phyloP scores from a whole-genome alignment of 2,113 vertebrate genomes.

The Oenanthe oenanthe region DNA sequence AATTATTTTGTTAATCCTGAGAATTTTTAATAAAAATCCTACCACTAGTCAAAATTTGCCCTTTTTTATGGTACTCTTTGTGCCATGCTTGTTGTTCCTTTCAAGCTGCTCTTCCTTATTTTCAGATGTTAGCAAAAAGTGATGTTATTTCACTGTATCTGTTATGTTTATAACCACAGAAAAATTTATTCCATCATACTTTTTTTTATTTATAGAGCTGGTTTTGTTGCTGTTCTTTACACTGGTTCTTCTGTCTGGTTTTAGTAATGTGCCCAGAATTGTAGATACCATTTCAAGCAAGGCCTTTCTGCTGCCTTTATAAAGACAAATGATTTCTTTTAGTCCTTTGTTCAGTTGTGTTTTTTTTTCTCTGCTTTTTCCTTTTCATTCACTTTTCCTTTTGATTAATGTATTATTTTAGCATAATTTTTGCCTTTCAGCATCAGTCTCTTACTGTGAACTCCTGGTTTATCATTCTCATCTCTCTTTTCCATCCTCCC shows the following conservation, averaged over 20 bases:
- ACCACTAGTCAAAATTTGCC: not conserved
- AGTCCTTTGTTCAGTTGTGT: constrained; percentile 37
- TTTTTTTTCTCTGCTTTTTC: constrained; percentile 1
- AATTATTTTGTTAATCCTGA: not conserved
- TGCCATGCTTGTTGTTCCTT: not conserved
- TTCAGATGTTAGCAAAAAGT: not conserved
- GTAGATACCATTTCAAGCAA: not conserved
- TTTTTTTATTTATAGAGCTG: not conserved
- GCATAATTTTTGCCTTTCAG: constrained; percentile 71
- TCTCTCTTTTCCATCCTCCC: not conserved
- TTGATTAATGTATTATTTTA: constrained; percentile 72
- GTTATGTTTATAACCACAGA: not conserved
- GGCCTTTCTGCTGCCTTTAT: constrained; percentile 24
- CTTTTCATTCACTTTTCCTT: constrained; percentile 58
- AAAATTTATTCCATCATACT: not conserved
- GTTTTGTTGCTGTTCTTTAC: constrained; percentile 3
- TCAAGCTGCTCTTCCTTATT: not conserved
- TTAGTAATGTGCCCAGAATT: not conserved
- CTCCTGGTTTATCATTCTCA: constrained; percentile 49
- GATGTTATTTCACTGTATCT: not conserved
- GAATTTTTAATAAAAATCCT: not conserved
- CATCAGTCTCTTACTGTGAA: constrained; percentile 57
- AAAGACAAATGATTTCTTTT: constrained; percentile 36
- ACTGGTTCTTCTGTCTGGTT: not conserved
- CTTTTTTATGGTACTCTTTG: not conserved